Base-by-base conservation (phyloP, 1,140 invertebrate genomes). In the Drosophila punjabiensis region DNA sequence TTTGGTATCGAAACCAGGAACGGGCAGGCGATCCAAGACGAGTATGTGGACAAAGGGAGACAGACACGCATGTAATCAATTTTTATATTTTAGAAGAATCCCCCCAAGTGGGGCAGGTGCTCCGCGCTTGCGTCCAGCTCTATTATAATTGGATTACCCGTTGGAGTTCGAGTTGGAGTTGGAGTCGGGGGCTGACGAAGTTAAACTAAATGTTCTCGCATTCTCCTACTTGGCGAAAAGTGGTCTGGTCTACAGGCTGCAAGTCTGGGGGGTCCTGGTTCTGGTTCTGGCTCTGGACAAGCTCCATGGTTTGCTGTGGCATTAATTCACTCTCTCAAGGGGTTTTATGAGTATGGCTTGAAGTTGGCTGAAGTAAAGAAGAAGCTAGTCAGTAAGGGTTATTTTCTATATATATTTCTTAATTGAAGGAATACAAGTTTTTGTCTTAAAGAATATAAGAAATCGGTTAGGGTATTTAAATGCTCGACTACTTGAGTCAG, bases 81-180 rank as follows among this genome's bases (percentile, higher is more conserved):
- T 89, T 89, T 89, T 89, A 84, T 88, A 84, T 89, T 88, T 73
- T 74, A 74, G 70, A 74, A 84, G 84, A 81, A 68, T 84, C 78
- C 67, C 62, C 84, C 20, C 78, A 63, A 50, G 76, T 64, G 65
- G 35, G 78, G 81, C 85, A 89, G 85, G 86, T 89, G 81, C 37
- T 65, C 65, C 28, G 61, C 28, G 58, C 33, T 45, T 28, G 61
- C 33, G 64, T 45, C 53, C 47, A 74, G 69, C 69, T 78, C 83
- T 73, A 79, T 82, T 82, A 89, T 89, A 89, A 89, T 89, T 89
- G 85, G 81, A 89, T 89, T 82, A 94, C 94, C 55, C 96, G 95
- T 8, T 94, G 94, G 48, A 95, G 41, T 65, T 9, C 28, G 65
- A 52, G n/a, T 63, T 35, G n/a, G 64, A 61, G 59, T 32, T 0